Percentiles rank a stretch among this genome's conserved stretches.
Conservation (phyloP, 2,888 invertebrate genomes). For the Loripinus fragilis region DNA sequence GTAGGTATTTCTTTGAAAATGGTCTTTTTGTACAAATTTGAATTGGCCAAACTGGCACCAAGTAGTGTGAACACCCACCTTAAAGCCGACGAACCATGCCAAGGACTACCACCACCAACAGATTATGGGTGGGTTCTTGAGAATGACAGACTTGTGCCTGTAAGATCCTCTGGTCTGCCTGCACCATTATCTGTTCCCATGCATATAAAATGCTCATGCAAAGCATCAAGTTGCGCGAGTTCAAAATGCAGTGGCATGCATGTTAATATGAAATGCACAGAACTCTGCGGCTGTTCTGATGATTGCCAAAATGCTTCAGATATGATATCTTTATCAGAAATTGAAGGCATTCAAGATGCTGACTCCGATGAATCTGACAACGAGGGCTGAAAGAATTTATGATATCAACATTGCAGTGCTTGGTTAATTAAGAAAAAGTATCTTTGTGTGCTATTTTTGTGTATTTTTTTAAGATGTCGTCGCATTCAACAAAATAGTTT, state of each 20-base stretch:
- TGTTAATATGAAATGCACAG: slow-evolving; percentile 3
- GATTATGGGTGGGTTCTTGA: slow-evolving; percentile 6
- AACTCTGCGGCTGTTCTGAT: too few relatives aligned
- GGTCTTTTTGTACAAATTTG: too few relatives aligned
- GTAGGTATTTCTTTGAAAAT: too few relatives aligned
- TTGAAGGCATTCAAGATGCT: neutral
- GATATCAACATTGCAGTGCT: too few relatives aligned
- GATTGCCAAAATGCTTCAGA: neutral
- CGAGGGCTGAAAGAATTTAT: neutral
- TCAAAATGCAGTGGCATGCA: slow-evolving; percentile 13
- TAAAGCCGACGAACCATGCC: slow-evolving; percentile 12
- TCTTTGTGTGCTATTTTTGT: too few relatives aligned
- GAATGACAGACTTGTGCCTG: slow-evolving; percentile 7
- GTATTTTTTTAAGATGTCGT: too few relatives aligned
- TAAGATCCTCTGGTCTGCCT: too few relatives aligned
- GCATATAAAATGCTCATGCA: neutral
- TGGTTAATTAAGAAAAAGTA: too few relatives aligned
- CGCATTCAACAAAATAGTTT: too few relatives aligned
- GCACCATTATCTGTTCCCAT: neutral
- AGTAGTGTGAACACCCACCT: too few relatives aligned
- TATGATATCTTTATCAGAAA: slow-evolving; percentile 3
- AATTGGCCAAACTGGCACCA: too few relatives aligned
- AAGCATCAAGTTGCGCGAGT: neutral
- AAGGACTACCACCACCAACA: slow-evolving; percentile 2
- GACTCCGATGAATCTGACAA: neutral